phyloP scores from a whole-genome alignment of 2,797 vertebrate species.

The Mergus octosetaceus region DNA sequence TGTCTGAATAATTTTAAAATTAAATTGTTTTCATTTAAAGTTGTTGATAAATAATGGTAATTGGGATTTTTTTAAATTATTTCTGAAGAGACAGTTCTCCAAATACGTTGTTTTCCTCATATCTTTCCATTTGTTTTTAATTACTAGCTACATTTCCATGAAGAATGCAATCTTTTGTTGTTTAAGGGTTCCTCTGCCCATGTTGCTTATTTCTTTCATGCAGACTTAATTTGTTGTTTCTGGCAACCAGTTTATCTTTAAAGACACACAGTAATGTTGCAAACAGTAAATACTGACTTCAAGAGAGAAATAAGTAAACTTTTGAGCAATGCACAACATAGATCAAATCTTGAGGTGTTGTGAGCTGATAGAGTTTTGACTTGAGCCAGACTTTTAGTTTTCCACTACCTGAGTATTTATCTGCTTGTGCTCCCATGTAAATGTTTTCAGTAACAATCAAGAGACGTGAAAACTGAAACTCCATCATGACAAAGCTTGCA shows the following conservation, averaged over 20 bases:
- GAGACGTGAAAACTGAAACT: background rate
- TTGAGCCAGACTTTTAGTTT: background rate
- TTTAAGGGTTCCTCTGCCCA: slow-evolving; percentile 27
- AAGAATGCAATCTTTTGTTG: background rate
- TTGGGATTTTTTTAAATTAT: background rate
- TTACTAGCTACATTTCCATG: slow-evolving; percentile 5
- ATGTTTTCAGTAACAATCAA: background rate
- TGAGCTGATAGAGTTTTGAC: background rate
- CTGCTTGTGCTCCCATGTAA: background rate
- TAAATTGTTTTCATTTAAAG: background rate
- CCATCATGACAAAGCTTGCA: background rate
- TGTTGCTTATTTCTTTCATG: slow-evolving; percentile 29
- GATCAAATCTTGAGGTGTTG: background rate
- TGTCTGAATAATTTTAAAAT: background rate
- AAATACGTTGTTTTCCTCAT: background rate
- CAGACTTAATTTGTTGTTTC: slow-evolving; percentile 18
- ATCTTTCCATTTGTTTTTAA: slow-evolving; percentile 36
- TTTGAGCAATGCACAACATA: background rate
- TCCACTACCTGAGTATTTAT: background rate
- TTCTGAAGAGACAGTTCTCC: background rate
- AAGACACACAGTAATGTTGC: background rate
- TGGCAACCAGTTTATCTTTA: slow-evolving; percentile 45
- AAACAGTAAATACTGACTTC: background rate
- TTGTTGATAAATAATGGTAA: background rate
- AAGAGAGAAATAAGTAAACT: background rate